Base-by-base conservation (phyloP, 2,113 vertebrate genomes). In the Laterallus jamaicensis region DNA sequence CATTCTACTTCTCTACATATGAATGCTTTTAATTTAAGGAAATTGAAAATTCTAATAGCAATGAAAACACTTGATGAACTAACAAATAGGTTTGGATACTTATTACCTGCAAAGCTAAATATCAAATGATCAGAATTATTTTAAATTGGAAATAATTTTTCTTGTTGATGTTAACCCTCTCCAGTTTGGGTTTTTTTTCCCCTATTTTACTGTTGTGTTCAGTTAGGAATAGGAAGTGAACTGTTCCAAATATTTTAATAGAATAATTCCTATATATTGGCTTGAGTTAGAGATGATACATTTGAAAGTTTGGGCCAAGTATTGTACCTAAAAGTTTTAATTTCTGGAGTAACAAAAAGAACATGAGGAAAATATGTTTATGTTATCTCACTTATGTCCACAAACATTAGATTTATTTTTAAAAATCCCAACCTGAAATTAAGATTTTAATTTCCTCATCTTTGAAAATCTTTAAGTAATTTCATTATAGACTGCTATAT, bases 321-420 rank as follows among this genome's bases (percentile, higher is more conserved):
- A 42, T 16, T 87, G 2, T 37, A 56, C 17, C 4, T 44, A 26
- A 59, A 84, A 42, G 1, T 42, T 42, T 84, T 9, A 28, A 24
- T 78, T 81, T 62, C 25, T 81, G 26, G 35, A 62, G 8, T 12
- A 66, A 2, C 2, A 8, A 31, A 40, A 80, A 81, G 0, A 1
- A 16, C 16, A 17, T 69, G 15, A 24, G 20, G 5, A 28, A 50
- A 40, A 21, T 20, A 50, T 0, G 42, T 49, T 29, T 0, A 9
- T 47, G 44, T 60, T 83, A 69, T 19, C 60, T 20, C 59, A 73
- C 6, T 73, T 87, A 40, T 12, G 15, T 54, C 49, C 13, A 11
- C 54, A 47, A 79, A 71, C 6, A 67, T 70, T 25, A 82, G 32
- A 82, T 70, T 63, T 17, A 31, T 20, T 10, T 70, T 58, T 74